A percentile compares a stretch with the other conserved stretches of the same genome.
These are phyloP conservation scores for Lemur catta DNA, from an alignment of 2,797 vertebrate genomes.

Conservation along the genomic window DNA sequence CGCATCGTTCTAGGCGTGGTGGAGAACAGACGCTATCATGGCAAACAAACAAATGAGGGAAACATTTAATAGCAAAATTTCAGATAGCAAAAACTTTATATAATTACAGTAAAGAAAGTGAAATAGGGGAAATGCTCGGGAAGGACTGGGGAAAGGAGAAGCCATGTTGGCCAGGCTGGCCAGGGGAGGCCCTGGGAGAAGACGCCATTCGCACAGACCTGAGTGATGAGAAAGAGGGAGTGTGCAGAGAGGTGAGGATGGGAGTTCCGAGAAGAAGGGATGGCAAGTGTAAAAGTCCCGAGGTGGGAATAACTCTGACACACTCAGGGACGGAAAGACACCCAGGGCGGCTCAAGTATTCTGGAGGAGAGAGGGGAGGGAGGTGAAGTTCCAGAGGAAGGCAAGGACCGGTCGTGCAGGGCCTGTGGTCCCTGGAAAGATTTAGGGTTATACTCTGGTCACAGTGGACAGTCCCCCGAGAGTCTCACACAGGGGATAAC, in stretches of 20 bases:
- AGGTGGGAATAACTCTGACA: too few species aligned
- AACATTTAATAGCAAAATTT: not conserved
- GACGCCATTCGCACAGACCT: fast-evolving
- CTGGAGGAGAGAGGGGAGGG: not conserved
- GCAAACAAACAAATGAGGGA: not conserved
- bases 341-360: fast-evolving
- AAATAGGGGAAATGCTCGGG: not conserved
- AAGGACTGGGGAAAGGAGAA: too few species aligned
- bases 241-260: not conserved
- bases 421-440: not conserved
- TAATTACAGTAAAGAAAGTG: not conserved
- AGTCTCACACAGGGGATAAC: not conserved
- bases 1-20: fast-evolving
- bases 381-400: not conserved
- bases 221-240: not conserved
- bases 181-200: not conserved
- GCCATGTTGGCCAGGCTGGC: fast-evolving
- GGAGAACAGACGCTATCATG: fast-evolving
- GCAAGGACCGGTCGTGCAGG: fast-evolving
- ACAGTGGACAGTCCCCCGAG: too few species aligned
- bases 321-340: not conserved
- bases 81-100: not conserved
- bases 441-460: too few species aligned
- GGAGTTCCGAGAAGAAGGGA: not conserved
- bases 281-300: not conserved